Base-by-base conservation (phyloP, 2,113 vertebrate genomes). In the Lathamus discolor region DNA sequence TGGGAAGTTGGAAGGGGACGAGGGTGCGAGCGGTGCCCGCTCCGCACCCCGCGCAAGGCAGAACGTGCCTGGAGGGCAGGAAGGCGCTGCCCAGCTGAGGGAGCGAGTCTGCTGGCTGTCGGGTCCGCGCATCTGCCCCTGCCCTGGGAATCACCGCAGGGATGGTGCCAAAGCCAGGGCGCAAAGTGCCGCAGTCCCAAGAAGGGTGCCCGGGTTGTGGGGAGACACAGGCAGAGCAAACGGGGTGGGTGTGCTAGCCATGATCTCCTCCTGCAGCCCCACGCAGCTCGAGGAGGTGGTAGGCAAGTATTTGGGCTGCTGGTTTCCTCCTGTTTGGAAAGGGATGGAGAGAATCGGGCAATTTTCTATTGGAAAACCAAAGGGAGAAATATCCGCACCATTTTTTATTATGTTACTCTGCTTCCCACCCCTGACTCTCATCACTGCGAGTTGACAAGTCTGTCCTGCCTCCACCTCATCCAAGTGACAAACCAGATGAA, bases 401-500 rank as follows among this genome's bases (percentile, higher is more conserved):
- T 95, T 91, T 92, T 78, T 62, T 80, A 70, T 83, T 3, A 2
- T 9, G 11, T 52, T 90, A 27, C 14, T 41, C 89, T 79, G 88
- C 88, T 75, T 91, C 73, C 94, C 93, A 76, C 74, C 94, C 93
- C 82, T 88, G 76, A 77, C 81, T 97, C 91, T 22, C 83, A 80
- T 83, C 87, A 48, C 66, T 1, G 20, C 1, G 4, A 79, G 90
- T 2, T 96, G 94, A 95, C 93, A 90, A 89, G 74, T 43, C 68
- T 7, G 48, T 72, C 75, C 92, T 92, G 94, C 96, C 95, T 92
- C 95, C 93, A 84, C 88, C 78, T 86, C 86, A 55, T 39, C 66
- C 46, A 12, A 93, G 78, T 94, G 95, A 96, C 95, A 92, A 95
- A 92, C n/a, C 84, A 91, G 95, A 96, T 95, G 95, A 97, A 96